Evolutionary conservation across 2,113 vertebrate species (phyloP).

Genomic region (Pelmatolapia mariae): DNA sequence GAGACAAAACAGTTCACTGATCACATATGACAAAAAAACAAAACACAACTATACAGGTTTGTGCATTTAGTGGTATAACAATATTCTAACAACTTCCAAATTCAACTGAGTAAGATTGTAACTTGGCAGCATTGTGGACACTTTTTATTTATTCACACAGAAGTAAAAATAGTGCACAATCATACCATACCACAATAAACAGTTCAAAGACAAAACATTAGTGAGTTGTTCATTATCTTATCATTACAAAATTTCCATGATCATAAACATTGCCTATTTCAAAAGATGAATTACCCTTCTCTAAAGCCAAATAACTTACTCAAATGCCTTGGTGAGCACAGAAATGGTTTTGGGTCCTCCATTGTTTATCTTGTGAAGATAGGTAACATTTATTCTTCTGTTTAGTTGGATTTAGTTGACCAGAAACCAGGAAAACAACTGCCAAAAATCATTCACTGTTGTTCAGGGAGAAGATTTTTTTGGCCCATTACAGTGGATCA

Average conservation of each 20-base stretch:
- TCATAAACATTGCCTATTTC: neutral
- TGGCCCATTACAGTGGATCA: conserved; percentile 14
- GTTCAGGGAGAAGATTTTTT: neutral
- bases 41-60: neutral
- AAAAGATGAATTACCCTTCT: neutral
- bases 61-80: neutral
- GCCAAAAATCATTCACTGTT: neutral
- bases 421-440: neutral
- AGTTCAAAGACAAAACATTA: neutral
- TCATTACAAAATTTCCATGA: neutral
- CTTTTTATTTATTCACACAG: conserved; percentile 28
- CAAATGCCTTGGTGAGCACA: neutral
- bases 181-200: neutral
- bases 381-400: neutral
- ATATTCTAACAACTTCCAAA: neutral
- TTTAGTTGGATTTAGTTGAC: neutral
- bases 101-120: neutral
- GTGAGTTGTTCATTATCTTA: neutral
- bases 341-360: neutral
- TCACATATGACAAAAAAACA: neutral
- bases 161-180: conserved; percentile 12
- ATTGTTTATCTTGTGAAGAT: neutral
- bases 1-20: neutral
- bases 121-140: neutral
- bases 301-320: neutral